phyloP scores from a whole-genome alignment of 2,888 invertebrate genomes.

The Drosophila prolongata region DNA sequence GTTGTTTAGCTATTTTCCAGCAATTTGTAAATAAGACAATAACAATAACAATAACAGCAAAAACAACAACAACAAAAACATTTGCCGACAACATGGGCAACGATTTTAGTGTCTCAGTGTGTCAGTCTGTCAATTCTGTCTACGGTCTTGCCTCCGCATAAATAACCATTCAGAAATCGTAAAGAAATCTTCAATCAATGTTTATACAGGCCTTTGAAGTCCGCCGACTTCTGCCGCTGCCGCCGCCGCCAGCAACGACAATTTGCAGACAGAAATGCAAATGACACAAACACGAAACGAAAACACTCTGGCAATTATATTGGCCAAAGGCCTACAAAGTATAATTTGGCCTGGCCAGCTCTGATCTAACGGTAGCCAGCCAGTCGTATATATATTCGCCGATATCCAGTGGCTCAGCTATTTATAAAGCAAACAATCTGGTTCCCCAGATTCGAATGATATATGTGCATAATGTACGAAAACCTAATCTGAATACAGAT shows the following conservation, averaged over 20 bases:
- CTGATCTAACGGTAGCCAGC: conserved; percentile 28
- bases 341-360: conserved; percentile 23
- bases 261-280: conserved; percentile 76
- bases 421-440: conserved; percentile 25
- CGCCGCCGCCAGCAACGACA: conserved; percentile 65
- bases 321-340: conserved; percentile 40
- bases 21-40: conserved; percentile 76
- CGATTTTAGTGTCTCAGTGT: conserved; percentile 80
- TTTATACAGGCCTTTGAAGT: conserved; percentile 73
- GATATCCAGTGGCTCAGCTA: conserved; percentile 9
- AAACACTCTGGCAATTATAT: conserved; percentile 14
- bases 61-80: conserved; percentile 37
- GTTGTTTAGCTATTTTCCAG: conserved; percentile 73
- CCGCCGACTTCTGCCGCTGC: conserved; percentile 48
- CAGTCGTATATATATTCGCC: background rate
- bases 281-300: conserved; percentile 67
- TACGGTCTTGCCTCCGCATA: conserved; percentile 73
- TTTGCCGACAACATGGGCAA: conserved; percentile 54
- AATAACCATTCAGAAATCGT: conserved; percentile 82
- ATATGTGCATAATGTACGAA: conserved; percentile 24
- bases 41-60: conserved; percentile 35
- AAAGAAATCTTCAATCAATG: conserved; percentile 81
- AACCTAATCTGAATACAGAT: conserved; percentile 21
- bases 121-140: conserved; percentile 78
- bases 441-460: background rate